A percentile compares a stretch with the other conserved stretches of the same genome.
phyloP scores from a whole-genome alignment of 2,888 invertebrate genomes.

The Agrilus biguttatus region DNA sequence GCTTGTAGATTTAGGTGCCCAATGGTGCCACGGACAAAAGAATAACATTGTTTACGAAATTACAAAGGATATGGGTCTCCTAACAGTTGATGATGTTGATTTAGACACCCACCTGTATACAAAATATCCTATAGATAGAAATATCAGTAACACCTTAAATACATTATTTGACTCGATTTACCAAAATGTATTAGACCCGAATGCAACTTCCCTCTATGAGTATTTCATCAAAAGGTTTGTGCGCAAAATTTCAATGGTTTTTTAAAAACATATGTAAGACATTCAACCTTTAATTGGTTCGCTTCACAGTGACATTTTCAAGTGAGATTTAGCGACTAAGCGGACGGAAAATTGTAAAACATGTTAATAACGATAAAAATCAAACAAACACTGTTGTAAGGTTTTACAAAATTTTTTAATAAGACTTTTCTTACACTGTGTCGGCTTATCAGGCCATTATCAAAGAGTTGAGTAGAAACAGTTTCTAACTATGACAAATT shows the following conservation, averaged over 20 bases:
- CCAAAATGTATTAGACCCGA: constrained; percentile 2
- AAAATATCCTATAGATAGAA: constrained; percentile 1
- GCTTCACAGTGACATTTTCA: no score
- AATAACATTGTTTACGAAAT: constrained; percentile 21
- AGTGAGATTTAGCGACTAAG: no score
- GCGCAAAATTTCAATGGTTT: background rate
- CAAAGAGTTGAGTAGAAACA: no score
- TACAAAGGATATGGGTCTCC: constrained; percentile 20
- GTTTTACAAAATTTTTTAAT: no score
- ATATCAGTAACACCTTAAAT: constrained; percentile 3
- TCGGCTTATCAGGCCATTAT: no score
- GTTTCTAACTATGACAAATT: no score
- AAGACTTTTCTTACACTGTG: no score
- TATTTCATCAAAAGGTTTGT: constrained; percentile 7
- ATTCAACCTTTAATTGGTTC: no score
- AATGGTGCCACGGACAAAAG: constrained; percentile 25
- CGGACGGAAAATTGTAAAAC: no score
- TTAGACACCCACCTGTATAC: background rate
- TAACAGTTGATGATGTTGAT: constrained; percentile 11
- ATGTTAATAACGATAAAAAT: no score
- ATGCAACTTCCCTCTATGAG: constrained; percentile 8
- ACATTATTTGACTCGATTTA: constrained; percentile 8
- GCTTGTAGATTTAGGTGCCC: constrained; percentile 22
- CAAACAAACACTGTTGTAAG: no score
- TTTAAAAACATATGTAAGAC: no score